A percentile compares a stretch with the other conserved stretches of the same genome.
phyloP scores from a whole-genome alignment of 2,797 vertebrate genomes.

The Gallinago nigripennis region DNA sequence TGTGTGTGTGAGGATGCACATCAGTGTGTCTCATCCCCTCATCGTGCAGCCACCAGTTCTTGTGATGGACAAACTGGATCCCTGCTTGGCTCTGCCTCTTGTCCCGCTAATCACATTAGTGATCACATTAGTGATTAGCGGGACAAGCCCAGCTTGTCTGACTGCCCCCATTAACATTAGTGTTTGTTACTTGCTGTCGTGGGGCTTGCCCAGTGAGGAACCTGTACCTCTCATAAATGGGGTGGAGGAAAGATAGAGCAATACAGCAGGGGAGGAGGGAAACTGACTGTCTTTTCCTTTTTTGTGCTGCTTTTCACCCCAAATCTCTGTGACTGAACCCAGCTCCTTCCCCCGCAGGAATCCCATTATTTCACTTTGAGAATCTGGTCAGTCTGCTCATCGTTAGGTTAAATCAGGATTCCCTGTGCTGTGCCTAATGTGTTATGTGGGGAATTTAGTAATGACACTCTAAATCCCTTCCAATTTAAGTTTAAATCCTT shows the following conservation, averaged over 20 bases:
- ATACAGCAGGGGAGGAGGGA: neutral
- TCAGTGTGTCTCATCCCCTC: rapidly evolving
- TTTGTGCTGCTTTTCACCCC: neutral
- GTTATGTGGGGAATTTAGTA: slow-evolving; percentile 34
- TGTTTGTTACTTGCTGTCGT: neutral
- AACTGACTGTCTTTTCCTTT: neutral
- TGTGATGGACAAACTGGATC: neutral
- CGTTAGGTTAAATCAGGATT: slow-evolving; percentile 56
- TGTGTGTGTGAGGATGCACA: rapidly evolving
- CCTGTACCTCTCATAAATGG: neutral
- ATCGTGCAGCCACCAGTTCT: neutral
- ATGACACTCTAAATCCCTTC: slow-evolving; percentile 30
- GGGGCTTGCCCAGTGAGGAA: neutral
- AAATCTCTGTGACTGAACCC: neutral
- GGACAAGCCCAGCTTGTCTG: neutral
- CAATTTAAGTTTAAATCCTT: slow-evolving; percentile 54
- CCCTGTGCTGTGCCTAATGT: slow-evolving; percentile 10
- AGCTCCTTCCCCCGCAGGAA: neutral
- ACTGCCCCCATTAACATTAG: neutral
- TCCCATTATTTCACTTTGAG: slow-evolving; percentile 34
- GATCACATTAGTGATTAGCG: too few species aligned
- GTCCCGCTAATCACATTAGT: neutral
- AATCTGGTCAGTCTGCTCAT: slow-evolving; percentile 45
- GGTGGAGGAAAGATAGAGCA: neutral
- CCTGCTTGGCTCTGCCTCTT: neutral